phyloP scores from a whole-genome alignment of 2,113 vertebrate species.

The Stegastes partitus region DNA sequence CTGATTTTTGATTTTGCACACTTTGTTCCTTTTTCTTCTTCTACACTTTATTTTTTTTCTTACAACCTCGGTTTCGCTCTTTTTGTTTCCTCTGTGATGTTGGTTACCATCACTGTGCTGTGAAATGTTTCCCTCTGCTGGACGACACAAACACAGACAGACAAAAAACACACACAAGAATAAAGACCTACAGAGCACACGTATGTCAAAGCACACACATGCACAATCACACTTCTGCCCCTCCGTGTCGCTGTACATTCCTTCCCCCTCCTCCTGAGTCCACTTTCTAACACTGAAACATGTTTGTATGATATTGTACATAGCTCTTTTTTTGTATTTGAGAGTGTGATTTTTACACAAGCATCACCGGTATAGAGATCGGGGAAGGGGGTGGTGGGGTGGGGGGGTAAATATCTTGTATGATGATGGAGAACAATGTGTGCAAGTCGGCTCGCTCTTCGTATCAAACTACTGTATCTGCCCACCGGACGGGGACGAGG shows the following conservation, averaged over 20 bases:
- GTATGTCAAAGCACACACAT: conserved; percentile 35
- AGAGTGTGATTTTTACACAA: conserved; percentile 70
- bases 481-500: no score
- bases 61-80: conserved; percentile 8
- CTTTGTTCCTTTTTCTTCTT: conserved; percentile 1
- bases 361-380: conserved; percentile 36
- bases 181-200: conserved; percentile 41
- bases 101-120: conserved; percentile 50
- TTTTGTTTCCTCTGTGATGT: conserved; percentile 32
- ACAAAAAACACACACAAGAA: conserved; percentile 18
- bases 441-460: background rate
- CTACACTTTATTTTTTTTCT: background rate
- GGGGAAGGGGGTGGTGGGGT: no score
- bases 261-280: background rate
- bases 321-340: conserved; percentile 76
- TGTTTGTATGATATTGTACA: conserved; percentile 81
- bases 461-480: no score
- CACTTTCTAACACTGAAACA: conserved; percentile 57
- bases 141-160: conserved; percentile 41
- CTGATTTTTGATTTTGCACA: conserved; percentile 76
- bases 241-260: conserved; percentile 17
- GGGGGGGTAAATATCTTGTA: conserved; percentile 18
- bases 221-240: conserved; percentile 34
- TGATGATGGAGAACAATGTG: conserved; percentile 28
- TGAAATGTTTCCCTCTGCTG: conserved; percentile 75